These are phyloP conservation scores for Tursiops truncatus DNA, from an alignment of 2,113 vertebrate genomes.

Conservation along the genomic window DNA sequence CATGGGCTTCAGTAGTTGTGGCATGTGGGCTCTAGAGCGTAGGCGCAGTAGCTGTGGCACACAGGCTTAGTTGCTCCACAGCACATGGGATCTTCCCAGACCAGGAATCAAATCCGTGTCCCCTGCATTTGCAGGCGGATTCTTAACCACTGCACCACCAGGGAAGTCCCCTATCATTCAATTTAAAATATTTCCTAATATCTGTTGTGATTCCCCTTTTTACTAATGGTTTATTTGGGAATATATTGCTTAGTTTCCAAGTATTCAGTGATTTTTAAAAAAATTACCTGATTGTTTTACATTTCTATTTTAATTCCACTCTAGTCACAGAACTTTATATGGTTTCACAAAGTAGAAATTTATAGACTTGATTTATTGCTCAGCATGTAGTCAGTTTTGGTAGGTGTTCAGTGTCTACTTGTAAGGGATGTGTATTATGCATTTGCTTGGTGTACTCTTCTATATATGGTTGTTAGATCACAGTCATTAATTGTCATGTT, in stretches of 20 bases:
- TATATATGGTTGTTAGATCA: fast-evolving
- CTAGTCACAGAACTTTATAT: too few relatives aligned
- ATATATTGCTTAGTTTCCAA: not conserved
- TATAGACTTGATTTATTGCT: too few relatives aligned
- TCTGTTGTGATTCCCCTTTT: not conserved
- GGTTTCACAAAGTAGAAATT: not conserved
- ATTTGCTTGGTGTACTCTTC: not conserved
- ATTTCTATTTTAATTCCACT: not conserved
- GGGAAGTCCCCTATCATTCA: too few relatives aligned
- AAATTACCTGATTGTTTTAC: not conserved
- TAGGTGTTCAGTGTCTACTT: fast-evolving
- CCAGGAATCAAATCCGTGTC: too few relatives aligned
- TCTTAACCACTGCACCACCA: too few relatives aligned
- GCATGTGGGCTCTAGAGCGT: too few relatives aligned
- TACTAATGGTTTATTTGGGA: not conserved
- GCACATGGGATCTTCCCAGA: too few relatives aligned
- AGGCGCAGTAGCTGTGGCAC: too few relatives aligned
- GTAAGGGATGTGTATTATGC: fast-evolving
- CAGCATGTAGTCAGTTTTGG: fast-evolving
- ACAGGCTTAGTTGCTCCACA: too few relatives aligned
- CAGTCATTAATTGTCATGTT: too few relatives aligned
- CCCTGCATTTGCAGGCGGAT: too few relatives aligned
- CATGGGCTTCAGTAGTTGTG: too few relatives aligned
- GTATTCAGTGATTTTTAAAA: not conserved
- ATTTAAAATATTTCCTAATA: not conserved